Base-by-base conservation (phyloP, 2,113 vertebrate genomes). In the Raja brachyura region DNA sequence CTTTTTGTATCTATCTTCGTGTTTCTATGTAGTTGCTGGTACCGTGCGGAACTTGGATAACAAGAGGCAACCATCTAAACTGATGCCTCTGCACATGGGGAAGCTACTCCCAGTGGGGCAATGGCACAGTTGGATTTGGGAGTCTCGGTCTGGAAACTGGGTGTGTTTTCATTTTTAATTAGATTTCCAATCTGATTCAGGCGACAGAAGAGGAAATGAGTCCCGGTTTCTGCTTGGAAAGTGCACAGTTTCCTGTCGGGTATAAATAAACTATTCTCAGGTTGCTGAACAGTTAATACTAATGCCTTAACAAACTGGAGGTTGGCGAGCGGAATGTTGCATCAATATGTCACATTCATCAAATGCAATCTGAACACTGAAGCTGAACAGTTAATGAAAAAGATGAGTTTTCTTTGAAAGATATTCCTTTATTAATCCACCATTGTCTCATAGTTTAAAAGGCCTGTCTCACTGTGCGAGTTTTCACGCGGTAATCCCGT, bases 81-180 rank as follows among this genome's bases (percentile, higher is more conserved):
- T 88, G 59, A 88, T 88, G 10, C 68, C 59, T 48, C 31, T 63
- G 28, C 56, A 66, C 90, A 73, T 73, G 39, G 9, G 11, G 4
- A 1, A 14, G 8, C 4, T 73, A 5, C 66, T 54, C 90, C 20
- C 90, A 92, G 68, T 10, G 70, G 90, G 13, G 83, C 18, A 92
- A 73, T 33, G 31, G 5, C 28, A 11, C 18, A 3, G 61, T 73
- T 54, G 33, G 88, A 48, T 28, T 9, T 48, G 63, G 16, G 2
- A 11, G 28, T 10, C 73, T 48, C 68, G 25, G 33, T 31, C 20
- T 54, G 66, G 90, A 92, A 92, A 74, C 68, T 73, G 90, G 90
- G 90, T 92, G 90, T 92, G 90, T 73, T 70, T 73, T 13, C 66
- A 73, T 92, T 73, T 48, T 70, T 92, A 54, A 92, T 73, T 92